Conservation (phyloP, 2,888 invertebrate species). For the Drosophila affinis region DNA sequence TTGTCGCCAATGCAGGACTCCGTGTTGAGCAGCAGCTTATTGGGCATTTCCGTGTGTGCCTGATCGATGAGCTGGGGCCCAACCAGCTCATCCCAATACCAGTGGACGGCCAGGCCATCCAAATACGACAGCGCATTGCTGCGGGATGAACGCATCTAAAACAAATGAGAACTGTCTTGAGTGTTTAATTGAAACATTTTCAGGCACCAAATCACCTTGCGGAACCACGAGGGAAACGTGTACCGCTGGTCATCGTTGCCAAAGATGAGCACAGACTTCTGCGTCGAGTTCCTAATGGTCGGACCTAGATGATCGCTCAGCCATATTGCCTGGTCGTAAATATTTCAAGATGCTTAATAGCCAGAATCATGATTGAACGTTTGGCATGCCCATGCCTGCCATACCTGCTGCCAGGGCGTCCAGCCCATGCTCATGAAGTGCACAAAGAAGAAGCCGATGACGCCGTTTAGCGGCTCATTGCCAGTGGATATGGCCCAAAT, state of each 20-base stretch:
- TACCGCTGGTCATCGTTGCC: constrained; percentile 91
- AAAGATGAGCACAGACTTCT: constrained; percentile 88
- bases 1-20: constrained; percentile 90
- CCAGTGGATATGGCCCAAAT: constrained; percentile 95
- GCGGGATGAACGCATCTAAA: constrained; percentile 85
- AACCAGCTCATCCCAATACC: constrained; percentile 89
- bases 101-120: constrained; percentile 93
- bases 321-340: constrained; percentile 86
- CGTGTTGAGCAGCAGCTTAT: constrained; percentile 90
- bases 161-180: not conserved
- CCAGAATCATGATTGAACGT: constrained; percentile 29
- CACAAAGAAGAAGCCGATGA: constrained; percentile 85
- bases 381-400: constrained; percentile 3
- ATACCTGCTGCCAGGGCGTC: constrained; percentile 86
- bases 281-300: constrained; percentile 86
- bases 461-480: constrained; percentile 93
- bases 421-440: constrained; percentile 92
- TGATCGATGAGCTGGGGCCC: constrained; percentile 86
- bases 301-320: constrained; percentile 90
- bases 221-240: constrained; percentile 87
- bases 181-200: not conserved
- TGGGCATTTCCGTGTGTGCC: constrained; percentile 87
- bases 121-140: constrained; percentile 86
- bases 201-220: constrained; percentile 84
- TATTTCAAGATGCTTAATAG: constrained; percentile 34